Evolutionary conservation across 2,113 vertebrate species (phyloP).

Genomic region (Zapornia atra): DNA sequence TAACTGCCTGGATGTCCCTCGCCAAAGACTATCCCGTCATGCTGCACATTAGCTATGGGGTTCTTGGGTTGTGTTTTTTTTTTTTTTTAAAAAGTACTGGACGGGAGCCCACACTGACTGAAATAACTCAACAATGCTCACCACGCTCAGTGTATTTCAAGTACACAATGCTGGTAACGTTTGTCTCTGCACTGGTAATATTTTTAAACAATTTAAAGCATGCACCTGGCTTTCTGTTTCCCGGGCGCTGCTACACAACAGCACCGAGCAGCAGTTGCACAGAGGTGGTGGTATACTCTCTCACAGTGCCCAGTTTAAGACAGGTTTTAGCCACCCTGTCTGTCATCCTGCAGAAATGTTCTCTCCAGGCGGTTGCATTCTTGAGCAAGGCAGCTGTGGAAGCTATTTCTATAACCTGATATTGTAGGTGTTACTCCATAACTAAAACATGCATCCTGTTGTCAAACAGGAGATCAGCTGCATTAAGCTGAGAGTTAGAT

Average conservation of each 20-base stretch:
- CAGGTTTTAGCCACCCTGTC: neutral
- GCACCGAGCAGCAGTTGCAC: neutral
- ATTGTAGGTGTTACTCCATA: neutral
- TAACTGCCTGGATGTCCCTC: neutral
- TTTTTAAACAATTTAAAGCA: neutral
- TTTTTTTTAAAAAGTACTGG: neutral
- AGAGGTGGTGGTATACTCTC: neutral
- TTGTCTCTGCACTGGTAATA: neutral
- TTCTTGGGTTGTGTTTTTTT: neutral
- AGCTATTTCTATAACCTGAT: neutral
- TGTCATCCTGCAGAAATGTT: neutral
- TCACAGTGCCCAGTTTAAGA: neutral
- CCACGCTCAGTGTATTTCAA: neutral
- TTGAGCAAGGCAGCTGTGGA: neutral
- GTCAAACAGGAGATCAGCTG: neutral
- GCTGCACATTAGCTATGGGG: neutral
- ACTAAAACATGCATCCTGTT: neutral
- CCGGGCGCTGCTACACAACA: neutral
- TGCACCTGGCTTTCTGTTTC: neutral
- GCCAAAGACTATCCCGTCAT: neutral
- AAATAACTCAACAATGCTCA: conserved; percentile 10
- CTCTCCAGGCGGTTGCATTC: neutral
- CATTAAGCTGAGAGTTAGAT: neutral
- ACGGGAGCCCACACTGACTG: neutral
- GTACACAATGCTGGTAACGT: neutral